Conservation (phyloP, 2,888 invertebrate species). For the Anticlea derivata region DNA sequence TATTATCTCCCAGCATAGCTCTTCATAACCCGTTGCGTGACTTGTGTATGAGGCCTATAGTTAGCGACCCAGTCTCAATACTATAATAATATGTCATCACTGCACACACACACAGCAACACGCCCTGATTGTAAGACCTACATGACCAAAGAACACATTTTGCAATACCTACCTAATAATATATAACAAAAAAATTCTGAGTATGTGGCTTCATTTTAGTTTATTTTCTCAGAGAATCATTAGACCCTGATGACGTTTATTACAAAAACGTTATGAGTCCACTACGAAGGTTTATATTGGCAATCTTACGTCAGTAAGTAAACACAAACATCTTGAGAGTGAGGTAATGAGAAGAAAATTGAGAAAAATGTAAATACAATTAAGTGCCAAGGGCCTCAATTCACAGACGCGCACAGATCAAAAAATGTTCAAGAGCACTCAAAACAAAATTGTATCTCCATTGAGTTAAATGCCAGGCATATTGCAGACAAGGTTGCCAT, state of each 20-base stretch:
- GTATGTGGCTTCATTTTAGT: no score
- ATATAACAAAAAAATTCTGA: no score
- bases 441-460: slow-evolving; percentile 32
- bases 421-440: slow-evolving; percentile 27
- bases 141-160: no score
- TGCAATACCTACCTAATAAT: no score
- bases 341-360: slow-evolving; percentile 10
- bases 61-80: no score
- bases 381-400: slow-evolving; percentile 6
- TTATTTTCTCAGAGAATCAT: no score
- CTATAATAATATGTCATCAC: no score
- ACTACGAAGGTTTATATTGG: background rate
- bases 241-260: background rate
- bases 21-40: no score
- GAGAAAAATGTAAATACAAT: slow-evolving; percentile 3
- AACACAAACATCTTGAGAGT: background rate
- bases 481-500: slow-evolving; percentile 54
- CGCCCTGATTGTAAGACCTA: no score
- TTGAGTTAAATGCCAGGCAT: slow-evolving; percentile 33
- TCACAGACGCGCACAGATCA: slow-evolving; percentile 17
- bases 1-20: no score
- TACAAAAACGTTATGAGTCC: background rate
- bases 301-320: background rate
- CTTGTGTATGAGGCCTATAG: no score
- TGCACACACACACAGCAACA: no score